Evolutionary conservation across 2,113 vertebrate genomes (phyloP).

Genomic region (Myiagra hebetior): DNA sequence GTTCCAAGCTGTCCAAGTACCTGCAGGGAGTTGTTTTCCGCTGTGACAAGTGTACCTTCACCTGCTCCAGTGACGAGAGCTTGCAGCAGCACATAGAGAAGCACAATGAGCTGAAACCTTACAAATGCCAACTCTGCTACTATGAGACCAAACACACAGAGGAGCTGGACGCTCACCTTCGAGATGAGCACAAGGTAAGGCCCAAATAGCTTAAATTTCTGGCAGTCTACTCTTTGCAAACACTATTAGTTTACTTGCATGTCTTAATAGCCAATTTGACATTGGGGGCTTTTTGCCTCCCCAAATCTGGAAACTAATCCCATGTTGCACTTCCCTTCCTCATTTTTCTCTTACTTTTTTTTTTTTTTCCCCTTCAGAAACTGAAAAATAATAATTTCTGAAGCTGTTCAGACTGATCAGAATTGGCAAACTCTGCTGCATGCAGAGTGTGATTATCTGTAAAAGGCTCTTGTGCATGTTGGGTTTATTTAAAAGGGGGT

Average conservation of each 20-base stretch:
- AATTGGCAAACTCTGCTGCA: not conserved
- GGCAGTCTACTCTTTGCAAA: not conserved
- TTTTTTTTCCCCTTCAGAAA: not conserved
- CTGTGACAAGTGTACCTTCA: constrained; percentile 98
- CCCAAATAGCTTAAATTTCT: not conserved
- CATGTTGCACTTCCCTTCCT: not conserved
- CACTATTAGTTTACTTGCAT: not conserved
- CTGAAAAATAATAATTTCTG: not conserved
- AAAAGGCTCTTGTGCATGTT: not conserved
- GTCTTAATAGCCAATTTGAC: not conserved
- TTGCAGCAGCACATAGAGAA: constrained; percentile 95
- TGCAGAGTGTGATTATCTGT: not conserved
- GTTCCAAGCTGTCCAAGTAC: constrained; percentile 95
- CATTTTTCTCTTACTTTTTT: not conserved
- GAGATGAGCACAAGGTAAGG: constrained; percentile 93
- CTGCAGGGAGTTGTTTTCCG: constrained; percentile 94
- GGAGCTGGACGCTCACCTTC: constrained; percentile 90
- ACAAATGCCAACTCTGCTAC: constrained; percentile 98
- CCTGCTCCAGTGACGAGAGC: constrained; percentile 92
- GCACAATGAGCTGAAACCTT: constrained; percentile 93
- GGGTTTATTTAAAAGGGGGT: not conserved
- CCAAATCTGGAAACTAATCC: not conserved
- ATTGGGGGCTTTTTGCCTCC: not conserved
- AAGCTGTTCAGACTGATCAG: not conserved
- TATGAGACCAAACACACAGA: constrained; percentile 90